Base-by-base conservation (phyloP, 2,888 invertebrate genomes). In the Stictocephala bisonia region DNA sequence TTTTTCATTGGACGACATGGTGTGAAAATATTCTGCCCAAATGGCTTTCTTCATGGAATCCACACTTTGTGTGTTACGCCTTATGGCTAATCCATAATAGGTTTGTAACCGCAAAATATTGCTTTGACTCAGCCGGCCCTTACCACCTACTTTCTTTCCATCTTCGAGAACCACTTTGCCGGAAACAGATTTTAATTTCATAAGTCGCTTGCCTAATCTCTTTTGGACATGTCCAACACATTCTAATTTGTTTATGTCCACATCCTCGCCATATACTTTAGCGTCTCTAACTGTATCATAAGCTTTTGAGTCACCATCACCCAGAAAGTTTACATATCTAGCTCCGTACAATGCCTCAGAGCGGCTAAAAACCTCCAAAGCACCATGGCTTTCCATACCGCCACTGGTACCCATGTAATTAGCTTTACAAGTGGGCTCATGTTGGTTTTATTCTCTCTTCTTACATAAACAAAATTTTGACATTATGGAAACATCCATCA, bases 1-100 rank as follows among this genome's bases (percentile, higher is more conserved):
- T 2, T 72, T 73, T 9, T 71, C 72, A 51, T 77, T 56, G 26
- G 71, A 73, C n/a, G 75, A 77, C 13, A 27, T 53, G 15, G 71
- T 69, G 53, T 77, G 77, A 44, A 60, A 72, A 26, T 74, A 78
- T n/a, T n/a, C n/a, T n/a, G n/a, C n/a, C n/a, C n/a, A n/a, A n/a
- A n/a, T n/a, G n/a, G n/a, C n/a, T n/a, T n/a, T n/a, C n/a, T n/a
- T n/a, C n/a, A n/a, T n/a, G n/a, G n/a, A 22, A 41, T 50, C 58
- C 22, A 71, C 71, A 24, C 71, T 71, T 18, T 26, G 18, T 6
- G 40, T 27, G 26, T 60, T 58, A 6, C 60, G 24, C 31, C 60
- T 24, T 13, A 71, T 71, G 11, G 71, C 71, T n/a, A 44, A 58
- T 24, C 71, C 44, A 15, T 71, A 71, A 27, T 44, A 58, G 11